Conservation (phyloP, 2,113 vertebrate species). For the Cranoglanis bouderius region DNA sequence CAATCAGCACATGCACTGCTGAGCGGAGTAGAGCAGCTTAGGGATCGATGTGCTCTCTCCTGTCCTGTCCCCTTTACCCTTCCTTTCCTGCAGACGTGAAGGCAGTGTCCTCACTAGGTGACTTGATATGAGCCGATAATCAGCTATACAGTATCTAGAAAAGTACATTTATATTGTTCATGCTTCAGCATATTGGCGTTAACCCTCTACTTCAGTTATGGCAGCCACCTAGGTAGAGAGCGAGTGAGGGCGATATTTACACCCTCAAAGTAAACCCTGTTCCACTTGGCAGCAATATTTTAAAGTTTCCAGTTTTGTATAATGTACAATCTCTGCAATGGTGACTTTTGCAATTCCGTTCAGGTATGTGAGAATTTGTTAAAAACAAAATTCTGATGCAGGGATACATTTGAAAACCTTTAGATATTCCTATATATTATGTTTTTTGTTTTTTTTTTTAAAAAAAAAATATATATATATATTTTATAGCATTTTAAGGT, state of each 20-base stretch:
- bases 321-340: not conserved
- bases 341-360: not conserved
- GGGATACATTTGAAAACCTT: no score
- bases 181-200: not conserved
- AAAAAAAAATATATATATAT: no score
- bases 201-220: no score
- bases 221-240: not conserved
- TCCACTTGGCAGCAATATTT: no score
- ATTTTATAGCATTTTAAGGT: not conserved
- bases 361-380: not conserved
- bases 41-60: constrained; percentile 57
- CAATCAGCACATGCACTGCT: constrained; percentile 76
- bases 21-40: constrained; percentile 73
- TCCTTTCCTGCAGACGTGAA: constrained; percentile 46
- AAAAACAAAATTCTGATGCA: not conserved
- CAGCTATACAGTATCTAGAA: not conserved
- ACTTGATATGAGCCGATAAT: not conserved
- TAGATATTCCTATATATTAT: no score
- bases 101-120: not conserved
- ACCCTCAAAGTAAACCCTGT: not conserved
- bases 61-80: constrained; percentile 50
- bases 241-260: not conserved
- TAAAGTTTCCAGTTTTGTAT: not conserved
- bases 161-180: not conserved
- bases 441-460: no score